These are phyloP conservation scores for Dryobotodes eremita DNA, from an alignment of 2,888 invertebrate species.

Conservation along the genomic window DNA sequence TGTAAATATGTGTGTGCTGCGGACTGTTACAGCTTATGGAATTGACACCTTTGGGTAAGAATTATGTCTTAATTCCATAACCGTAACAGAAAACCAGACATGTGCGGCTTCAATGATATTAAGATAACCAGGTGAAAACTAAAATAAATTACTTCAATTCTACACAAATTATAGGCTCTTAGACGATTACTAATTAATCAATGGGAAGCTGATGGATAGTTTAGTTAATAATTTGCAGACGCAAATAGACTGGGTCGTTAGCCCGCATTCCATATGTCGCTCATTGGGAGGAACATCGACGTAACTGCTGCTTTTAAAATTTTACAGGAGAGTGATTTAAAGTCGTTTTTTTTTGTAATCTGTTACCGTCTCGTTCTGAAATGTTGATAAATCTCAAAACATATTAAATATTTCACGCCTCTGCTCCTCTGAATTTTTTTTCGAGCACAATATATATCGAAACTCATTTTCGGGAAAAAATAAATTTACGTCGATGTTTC, in stretches of 20 bases:
- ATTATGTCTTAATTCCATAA: background rate
- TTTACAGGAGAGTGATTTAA: no score
- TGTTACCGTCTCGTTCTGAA: no score
- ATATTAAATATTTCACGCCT: no score
- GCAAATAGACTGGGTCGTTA: background rate
- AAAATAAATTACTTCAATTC: slow-evolving; percentile 1
- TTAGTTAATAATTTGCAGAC: background rate
- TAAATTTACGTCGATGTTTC: no score
- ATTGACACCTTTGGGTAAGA: background rate
- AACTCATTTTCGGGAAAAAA: no score
- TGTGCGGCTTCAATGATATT: background rate
- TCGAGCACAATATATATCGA: no score
- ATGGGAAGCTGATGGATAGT: background rate
- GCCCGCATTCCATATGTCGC: background rate
- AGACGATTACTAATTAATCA: background rate
- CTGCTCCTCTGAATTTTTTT: no score
- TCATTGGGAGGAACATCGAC: no score
- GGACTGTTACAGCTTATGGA: background rate
- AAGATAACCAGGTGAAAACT: background rate
- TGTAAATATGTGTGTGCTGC: background rate
- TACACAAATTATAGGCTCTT: background rate
- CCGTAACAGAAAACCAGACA: background rate
- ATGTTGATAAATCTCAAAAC: no score
- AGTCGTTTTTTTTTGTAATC: no score
- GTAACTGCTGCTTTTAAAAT: no score